These are phyloP conservation scores for Ochotona princeps DNA, from an alignment of 2,113 vertebrate species.

Conservation along the genomic window DNA sequence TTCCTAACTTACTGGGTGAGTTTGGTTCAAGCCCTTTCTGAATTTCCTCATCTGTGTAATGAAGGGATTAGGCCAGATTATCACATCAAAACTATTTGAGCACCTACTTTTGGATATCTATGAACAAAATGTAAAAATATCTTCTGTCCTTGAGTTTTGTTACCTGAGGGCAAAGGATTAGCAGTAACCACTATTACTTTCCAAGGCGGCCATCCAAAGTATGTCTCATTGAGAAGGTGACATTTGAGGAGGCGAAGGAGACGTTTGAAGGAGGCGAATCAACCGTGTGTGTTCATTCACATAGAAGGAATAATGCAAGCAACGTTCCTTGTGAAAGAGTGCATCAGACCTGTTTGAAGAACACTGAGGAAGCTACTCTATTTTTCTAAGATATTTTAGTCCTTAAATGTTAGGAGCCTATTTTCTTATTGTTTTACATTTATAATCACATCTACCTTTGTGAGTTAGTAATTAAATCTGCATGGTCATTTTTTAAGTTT, in stretches of 20 bases:
- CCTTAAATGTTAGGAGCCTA: slow-evolving; percentile 20
- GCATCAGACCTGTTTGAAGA: slow-evolving; percentile 45
- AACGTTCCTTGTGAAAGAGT: not conserved
- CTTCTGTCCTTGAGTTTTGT: slow-evolving; percentile 31
- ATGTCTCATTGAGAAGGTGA: slow-evolving; percentile 4
- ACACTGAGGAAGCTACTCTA: not conserved
- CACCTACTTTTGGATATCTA: not conserved
- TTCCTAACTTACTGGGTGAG: slow-evolving; percentile 3
- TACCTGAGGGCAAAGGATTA: not conserved
- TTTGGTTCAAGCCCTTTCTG: slow-evolving; percentile 36
- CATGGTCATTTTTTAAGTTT: no score
- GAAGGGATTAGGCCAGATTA: not conserved
- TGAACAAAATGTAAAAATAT: slow-evolving; percentile 25
- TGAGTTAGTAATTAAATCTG: slow-evolving; percentile 1
- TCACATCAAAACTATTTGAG: slow-evolving; percentile 11
- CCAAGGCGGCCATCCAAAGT: slow-evolving; percentile 4
- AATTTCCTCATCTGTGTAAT: slow-evolving; percentile 24
- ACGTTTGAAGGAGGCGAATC: not conserved
- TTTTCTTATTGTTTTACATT: slow-evolving; percentile 25
- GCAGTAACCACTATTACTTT: slow-evolving; percentile 23
- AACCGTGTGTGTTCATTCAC: not conserved
- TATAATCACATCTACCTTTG: slow-evolving; percentile 42
- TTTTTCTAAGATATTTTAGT: not conserved
- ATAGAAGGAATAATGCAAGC: not conserved
- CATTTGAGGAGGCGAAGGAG: not conserved